A percentile compares a stretch with the other conserved stretches of the same genome.
These are phyloP conservation scores for Hexactinellida sp. DNA, from an alignment of 37 sponge, comb jelly and placozoan species.

Conservation along the genomic window DNA sequence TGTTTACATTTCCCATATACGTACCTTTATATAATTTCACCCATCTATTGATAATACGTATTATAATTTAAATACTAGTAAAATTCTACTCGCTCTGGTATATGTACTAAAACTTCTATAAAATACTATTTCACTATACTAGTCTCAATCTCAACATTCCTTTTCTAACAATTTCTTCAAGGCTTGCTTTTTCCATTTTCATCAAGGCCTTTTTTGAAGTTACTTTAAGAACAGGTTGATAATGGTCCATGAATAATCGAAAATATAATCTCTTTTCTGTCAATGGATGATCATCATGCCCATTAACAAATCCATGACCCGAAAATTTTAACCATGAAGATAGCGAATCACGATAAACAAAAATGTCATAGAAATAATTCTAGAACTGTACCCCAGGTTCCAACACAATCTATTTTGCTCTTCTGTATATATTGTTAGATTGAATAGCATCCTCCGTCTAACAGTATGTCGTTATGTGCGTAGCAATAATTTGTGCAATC, in stretches of 20 bases:
- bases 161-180: no score
- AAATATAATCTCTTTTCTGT: not conserved
- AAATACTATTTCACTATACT: no score
- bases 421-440: slow-evolving; percentile 11
- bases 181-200: no score
- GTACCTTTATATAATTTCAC: no score
- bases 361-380: not conserved
- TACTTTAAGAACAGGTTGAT: not conserved
- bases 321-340: not conserved
- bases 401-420: not conserved
- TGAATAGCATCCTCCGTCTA: not conserved
- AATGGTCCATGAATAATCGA: not conserved
- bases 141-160: no score
- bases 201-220: no score
- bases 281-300: not conserved
- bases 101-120: no score
- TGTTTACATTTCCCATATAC: no score
- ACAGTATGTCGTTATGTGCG: not conserved
- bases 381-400: not conserved
- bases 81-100: no score
- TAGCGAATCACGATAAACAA: not conserved
- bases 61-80: no score
- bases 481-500: not conserved
- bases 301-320: not conserved
- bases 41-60: no score